Evolutionary conservation across 1,140 invertebrate genomes (phyloP).

Genomic region (Anoplolepis gracilipes): DNA sequence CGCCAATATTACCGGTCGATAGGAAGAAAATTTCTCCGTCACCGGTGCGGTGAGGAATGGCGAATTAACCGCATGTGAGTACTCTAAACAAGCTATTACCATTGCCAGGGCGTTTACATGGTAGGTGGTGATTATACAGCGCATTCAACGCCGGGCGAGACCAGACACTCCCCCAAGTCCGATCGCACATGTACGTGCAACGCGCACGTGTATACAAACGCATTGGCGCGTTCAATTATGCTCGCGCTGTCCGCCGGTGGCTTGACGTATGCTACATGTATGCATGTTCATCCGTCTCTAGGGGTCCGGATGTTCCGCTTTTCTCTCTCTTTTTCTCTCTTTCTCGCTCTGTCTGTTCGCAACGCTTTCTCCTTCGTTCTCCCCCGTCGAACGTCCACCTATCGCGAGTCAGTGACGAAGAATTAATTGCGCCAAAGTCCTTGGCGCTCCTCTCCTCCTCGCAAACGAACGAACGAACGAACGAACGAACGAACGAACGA

Average conservation of each 20-base stretch:
- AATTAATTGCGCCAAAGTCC: slow-evolving; percentile 74
- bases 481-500: no score
- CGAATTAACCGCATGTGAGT: slow-evolving; percentile 71
- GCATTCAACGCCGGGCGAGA: slow-evolving; percentile 60
- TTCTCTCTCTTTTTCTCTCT: slow-evolving; percentile 47
- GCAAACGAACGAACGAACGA: slow-evolving; percentile 54
- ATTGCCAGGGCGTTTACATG: slow-evolving; percentile 67
- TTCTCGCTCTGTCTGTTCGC: slow-evolving; percentile 40
- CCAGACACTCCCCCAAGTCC: slow-evolving; percentile 56
- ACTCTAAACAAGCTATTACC: slow-evolving; percentile 70
- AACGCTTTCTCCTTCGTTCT: slow-evolving; percentile 34
- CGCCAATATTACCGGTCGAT: background rate
- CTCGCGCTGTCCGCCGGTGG: slow-evolving; percentile 54
- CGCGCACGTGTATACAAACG: background rate
- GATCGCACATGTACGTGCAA: slow-evolving; percentile 8
- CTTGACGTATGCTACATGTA: slow-evolving; percentile 59
- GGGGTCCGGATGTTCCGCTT: slow-evolving; percentile 68
- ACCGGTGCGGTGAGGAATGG: slow-evolving; percentile 9
- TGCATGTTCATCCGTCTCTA: slow-evolving; percentile 67
- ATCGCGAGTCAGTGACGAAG: slow-evolving; percentile 71
- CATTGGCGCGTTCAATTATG: slow-evolving; percentile 60
- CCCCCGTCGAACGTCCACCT: slow-evolving; percentile 51
- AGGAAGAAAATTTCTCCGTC: slow-evolving; percentile 1
- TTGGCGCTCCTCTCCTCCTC: slow-evolving; percentile 72
- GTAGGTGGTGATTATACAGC: slow-evolving; percentile 70